phyloP scores from a whole-genome alignment of 2,888 invertebrate genomes.

The Hemicrepidius hirtus region DNA sequence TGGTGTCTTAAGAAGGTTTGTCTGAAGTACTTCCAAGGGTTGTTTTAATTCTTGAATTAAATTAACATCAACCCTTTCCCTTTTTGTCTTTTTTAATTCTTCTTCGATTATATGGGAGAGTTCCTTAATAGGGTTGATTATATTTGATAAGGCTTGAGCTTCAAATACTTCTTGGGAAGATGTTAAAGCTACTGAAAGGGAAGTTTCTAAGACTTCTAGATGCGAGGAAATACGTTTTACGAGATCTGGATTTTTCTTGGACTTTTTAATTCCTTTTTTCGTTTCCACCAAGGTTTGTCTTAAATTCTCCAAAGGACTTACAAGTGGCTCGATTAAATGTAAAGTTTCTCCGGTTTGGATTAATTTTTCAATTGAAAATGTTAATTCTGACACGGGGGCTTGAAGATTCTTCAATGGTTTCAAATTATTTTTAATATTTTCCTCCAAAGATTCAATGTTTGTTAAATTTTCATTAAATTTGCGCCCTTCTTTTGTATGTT shows the following conservation, averaged over 20 bases:
- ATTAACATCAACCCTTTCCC: neutral
- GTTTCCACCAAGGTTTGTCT: neutral
- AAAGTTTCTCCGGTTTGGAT: neutral
- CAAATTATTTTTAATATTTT: neutral
- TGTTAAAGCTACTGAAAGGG: neutral
- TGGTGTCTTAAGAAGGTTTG: neutral
- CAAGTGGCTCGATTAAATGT: neutral
- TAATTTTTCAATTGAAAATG: no score
- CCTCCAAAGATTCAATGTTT: neutral
- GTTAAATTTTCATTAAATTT: neutral
- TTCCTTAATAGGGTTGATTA: slow-evolving; percentile 1
- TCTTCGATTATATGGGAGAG: neutral
- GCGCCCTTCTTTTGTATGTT: no score
- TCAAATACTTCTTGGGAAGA: neutral
- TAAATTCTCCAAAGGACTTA: neutral
- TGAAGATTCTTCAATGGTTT: neutral
- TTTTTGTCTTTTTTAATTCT: neutral
- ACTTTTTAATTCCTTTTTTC: neutral
- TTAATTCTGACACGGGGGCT: neutral
- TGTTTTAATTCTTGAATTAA: slow-evolving; percentile 13
- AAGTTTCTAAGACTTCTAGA: neutral
- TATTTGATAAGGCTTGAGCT: neutral
- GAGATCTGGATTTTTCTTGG: slow-evolving; percentile 2
- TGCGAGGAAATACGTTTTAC: neutral
- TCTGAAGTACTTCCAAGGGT: slow-evolving; percentile 12